Evolutionary conservation across 2,113 vertebrate genomes (phyloP), one percentile per base, ranked within the genome.

Genomic region (Prietella phreatophila): DNA sequence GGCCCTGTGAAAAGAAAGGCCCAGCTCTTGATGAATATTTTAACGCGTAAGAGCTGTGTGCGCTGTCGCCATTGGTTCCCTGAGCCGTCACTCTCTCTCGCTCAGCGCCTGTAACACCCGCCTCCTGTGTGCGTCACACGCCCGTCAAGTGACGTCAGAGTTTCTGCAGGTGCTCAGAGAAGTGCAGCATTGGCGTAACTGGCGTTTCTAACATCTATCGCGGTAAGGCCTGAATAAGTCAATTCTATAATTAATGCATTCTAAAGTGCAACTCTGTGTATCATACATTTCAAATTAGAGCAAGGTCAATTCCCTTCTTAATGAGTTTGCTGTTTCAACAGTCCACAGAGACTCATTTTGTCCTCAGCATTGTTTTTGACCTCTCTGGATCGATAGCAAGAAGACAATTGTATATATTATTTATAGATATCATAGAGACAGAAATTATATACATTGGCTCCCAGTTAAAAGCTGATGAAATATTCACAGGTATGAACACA

Each of bases 401-500:
- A 89, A 90, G 89, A 93, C 91, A 95, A 94, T 94, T 94, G 92
- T 92, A 93, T 92, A 91, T 93, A 94, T 95, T 93, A 95, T 94
- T 93, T 93, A 93, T 92, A 91, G 89, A 90, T 92, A 93, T 93
- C 91, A 91, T 91, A 87, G 87, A 73, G 89, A 69, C 56, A 89
- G 91, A 94, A 93, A 95, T 93, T 75, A 95, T 94, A 95, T 94
- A 92, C 86, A 93, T 56, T 93, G 88, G 84, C 91, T 89, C 75
- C 89, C 88, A 92, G 90, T 91, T 90, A 92, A 87, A 87, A 87
- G 60, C 86, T 89, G 89, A 92, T 91, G 88, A 91, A 93, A 92
- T 88, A 89, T 90, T 92, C 92, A 91, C 58, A 90, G 73, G 73
- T 56, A 47, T 67, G 91, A 85, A 90, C 88, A 89, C 67, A 84